Evolutionary conservation across 1,140 invertebrate species (phyloP).

Genomic region (Heliconius congener): DNA sequence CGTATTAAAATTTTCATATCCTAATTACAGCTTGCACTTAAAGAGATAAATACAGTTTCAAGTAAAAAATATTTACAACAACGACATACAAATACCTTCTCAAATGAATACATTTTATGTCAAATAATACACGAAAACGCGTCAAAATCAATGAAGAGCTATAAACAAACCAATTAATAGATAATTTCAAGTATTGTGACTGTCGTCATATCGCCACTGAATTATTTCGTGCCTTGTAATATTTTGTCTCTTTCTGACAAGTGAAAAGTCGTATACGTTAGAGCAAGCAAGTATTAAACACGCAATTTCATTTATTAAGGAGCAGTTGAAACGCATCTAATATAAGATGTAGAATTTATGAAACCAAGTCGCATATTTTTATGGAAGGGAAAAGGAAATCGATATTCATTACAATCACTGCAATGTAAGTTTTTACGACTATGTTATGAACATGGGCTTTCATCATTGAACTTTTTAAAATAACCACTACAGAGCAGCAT

Average conservation of each 20-base stretch:
- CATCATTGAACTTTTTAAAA: constrained; percentile 22
- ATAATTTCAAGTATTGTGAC: constrained; percentile 62
- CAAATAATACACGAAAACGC: constrained; percentile 31
- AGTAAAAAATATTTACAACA: constrained; percentile 15
- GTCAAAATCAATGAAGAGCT: constrained; percentile 50
- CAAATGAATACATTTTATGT: constrained; percentile 13
- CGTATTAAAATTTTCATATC: too few relatives aligned
- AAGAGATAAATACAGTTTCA: background rate
- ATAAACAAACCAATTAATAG: constrained; percentile 72
- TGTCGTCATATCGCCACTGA: constrained; percentile 55
- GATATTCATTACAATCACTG: constrained; percentile 21
- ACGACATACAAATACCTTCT: background rate
- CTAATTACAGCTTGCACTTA: constrained; percentile 1
- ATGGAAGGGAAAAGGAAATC: constrained; percentile 11
- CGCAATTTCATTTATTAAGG: constrained; percentile 28
- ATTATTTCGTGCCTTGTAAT: constrained; percentile 48
- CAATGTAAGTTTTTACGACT: constrained; percentile 16
- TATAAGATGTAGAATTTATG: constrained; percentile 34
- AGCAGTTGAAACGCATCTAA: constrained; percentile 28
- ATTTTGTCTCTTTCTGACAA: constrained; percentile 20
- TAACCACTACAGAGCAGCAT: constrained; percentile 39
- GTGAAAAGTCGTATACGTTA: constrained; percentile 11
- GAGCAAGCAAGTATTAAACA: constrained; percentile 21
- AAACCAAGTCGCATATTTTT: constrained; percentile 21
- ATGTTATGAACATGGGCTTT: constrained; percentile 29